Base-by-base conservation (phyloP, 2,888 invertebrate species). In the Lasioglossum calceatum region DNA sequence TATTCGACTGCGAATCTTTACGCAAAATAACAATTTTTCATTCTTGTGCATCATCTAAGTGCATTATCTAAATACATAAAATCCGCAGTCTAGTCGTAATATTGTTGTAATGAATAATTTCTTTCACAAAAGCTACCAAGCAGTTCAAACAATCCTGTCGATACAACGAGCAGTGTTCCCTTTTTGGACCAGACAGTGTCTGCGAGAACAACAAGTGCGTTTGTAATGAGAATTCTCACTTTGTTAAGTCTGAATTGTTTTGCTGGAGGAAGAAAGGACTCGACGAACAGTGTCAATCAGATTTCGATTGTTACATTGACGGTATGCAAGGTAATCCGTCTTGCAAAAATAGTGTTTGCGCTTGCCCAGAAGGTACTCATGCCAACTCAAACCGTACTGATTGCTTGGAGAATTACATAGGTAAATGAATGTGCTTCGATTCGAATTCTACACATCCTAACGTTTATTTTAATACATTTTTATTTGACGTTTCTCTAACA, bases 261-360 rank as follows among this genome's bases (percentile, higher is more conserved):
- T 95, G 94, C 79, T 95, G 95, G 94, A 39, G 73, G 5, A 93
- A 89, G n/a, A 92, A 74, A 64, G 89, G 88, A 14, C 73, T 93
- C 5, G 89, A 85, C 1, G 92, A 94, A 47, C 61, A 1, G 0
- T 95, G 94, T 67, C 19, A 75, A 4, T 47, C 27, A 7, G 81
- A 93, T 23, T 61, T 88, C 36, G 95, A 95, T 73, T 95, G 95
- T 86, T 81, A 90, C 61, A 32, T 90, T 0, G 47, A 85, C 8
- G 85, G 70, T 44, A 86, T 81, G 10, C 70, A 72, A 27, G 79
- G 76, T 4, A 50, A 75, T 44, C 75, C 91, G 23, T n/a, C 44
- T 12, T 94, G 94, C 77, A 74, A 36, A 27, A 58, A 89, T 0
- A 78, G 70, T 3, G 72, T 85, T 19, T 94, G 94, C 50, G 39